Percentiles rank a stretch among this genome's conserved stretches.
phyloP scores from a whole-genome alignment of 2,797 vertebrate species.

The Coilia nasus region DNA sequence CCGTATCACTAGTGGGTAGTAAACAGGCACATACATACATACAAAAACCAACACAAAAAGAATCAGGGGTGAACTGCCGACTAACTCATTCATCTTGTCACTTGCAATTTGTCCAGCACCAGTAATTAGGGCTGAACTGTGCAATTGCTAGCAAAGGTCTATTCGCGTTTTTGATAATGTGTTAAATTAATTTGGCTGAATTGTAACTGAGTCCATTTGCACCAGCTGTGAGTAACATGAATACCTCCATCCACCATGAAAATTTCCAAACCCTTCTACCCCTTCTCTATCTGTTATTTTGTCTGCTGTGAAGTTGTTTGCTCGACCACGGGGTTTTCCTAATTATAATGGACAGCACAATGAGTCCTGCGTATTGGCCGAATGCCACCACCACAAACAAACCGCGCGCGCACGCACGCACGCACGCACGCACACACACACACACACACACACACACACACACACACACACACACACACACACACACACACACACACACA shows the following conservation, averaged over 20 bases:
- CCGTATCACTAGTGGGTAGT: too few relatives aligned
- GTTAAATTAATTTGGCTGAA: conserved; percentile 65
- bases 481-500: too few relatives aligned
- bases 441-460: conserved; percentile 12
- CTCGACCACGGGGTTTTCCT: conserved; percentile 62
- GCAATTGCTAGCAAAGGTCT: conserved; percentile 56
- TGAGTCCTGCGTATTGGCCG: conserved; percentile 45
- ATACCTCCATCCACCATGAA: conserved; percentile 10
- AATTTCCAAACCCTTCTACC: background rate
- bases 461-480: too few relatives aligned
- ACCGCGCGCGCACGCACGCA: background rate
- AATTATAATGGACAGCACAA: conserved; percentile 68
- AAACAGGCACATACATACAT: background rate
- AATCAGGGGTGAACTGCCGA: conserved; percentile 17
- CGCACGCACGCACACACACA: conserved; percentile 18
- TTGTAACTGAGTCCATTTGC: conserved; percentile 46
- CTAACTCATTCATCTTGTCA: conserved; percentile 62
- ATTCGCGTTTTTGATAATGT: conserved; percentile 61
- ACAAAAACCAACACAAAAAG: background rate
- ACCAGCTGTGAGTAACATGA: conserved; percentile 53
- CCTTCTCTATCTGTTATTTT: background rate
- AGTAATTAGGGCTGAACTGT: conserved; percentile 55
- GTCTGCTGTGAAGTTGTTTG: conserved; percentile 42
- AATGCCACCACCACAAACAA: conserved; percentile 37
- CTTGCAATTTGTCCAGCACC: conserved; percentile 60